A percentile compares a stretch with the other conserved stretches of the same genome.
Conservation (phyloP, 2,888 invertebrate species). For the Drosophila nr. fundita region DNA sequence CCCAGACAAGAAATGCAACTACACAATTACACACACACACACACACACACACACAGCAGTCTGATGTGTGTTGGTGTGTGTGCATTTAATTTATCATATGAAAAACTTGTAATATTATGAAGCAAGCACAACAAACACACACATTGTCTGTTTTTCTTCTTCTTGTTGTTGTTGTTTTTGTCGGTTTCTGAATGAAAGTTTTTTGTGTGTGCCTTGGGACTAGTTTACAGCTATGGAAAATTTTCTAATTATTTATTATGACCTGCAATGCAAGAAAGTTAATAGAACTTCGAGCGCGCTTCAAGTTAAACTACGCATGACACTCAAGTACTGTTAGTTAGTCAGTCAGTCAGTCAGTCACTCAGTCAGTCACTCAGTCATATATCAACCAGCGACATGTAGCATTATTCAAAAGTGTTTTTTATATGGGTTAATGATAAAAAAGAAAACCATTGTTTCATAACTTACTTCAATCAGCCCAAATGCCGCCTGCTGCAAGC, state of each 20-base stretch:
- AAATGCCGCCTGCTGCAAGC: background rate
- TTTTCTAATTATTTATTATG: conserved; percentile 28
- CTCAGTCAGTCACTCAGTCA: background rate
- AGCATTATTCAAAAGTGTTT: conserved; percentile 19
- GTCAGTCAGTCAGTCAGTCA: background rate
- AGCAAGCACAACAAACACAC: conserved; percentile 6
- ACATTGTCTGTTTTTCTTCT: conserved; percentile 11
- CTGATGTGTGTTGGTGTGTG: conserved; percentile 4
- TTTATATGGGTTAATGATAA: conserved; percentile 6
- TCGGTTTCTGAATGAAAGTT: conserved; percentile 51
- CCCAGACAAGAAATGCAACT: conserved; percentile 38
- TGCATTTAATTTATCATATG: conserved; percentile 46
- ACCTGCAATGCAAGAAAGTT: conserved; percentile 49
- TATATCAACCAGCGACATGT: conserved; percentile 21
- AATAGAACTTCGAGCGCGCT: conserved; percentile 40
- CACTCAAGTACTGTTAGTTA: conserved; percentile 29
- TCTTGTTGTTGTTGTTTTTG: background rate
- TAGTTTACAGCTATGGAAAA: conserved; percentile 44
- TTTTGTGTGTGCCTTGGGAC: conserved; percentile 25
- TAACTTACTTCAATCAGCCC: background rate
- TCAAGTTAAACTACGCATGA: conserved; percentile 56
- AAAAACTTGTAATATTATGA: conserved; percentile 48
- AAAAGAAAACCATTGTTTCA: background rate
- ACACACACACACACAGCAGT: background rate
- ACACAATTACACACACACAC: conserved; percentile 5